Evolutionary conservation across 2,888 invertebrate genomes (phyloP).

Genomic region (Cyclophora punctaria): DNA sequence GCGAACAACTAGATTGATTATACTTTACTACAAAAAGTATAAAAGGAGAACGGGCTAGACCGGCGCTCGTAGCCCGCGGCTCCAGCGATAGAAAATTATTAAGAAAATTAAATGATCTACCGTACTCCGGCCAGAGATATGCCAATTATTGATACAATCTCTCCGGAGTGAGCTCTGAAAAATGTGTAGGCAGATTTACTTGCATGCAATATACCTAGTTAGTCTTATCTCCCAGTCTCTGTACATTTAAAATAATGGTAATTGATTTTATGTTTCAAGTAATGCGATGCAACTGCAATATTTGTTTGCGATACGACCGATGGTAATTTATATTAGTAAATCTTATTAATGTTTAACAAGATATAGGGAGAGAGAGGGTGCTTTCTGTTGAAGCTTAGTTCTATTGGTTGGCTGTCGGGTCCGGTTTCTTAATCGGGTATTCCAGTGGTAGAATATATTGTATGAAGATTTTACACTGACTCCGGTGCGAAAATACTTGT

Average conservation of each 20-base stretch:
- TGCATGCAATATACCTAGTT: constrained; percentile 14
- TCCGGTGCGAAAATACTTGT: too few relatives aligned
- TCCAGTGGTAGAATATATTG: too few relatives aligned
- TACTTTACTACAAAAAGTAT: constrained; percentile 58
- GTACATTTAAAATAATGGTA: constrained; percentile 49
- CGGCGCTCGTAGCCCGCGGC: constrained; percentile 47
- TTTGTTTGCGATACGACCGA: constrained; percentile 9
- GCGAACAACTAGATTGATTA: constrained; percentile 63
- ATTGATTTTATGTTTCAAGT: constrained; percentile 53
- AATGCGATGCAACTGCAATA: constrained; percentile 32
- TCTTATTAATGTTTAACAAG: too few relatives aligned
- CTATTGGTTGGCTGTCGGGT: too few relatives aligned
- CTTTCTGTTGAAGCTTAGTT: too few relatives aligned
- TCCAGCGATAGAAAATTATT: constrained; percentile 70
- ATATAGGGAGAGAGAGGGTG: too few relatives aligned
- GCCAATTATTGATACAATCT: constrained; percentile 73
- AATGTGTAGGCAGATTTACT: constrained; percentile 55
- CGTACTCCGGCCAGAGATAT: constrained; percentile 61
- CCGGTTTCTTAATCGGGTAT: too few relatives aligned
- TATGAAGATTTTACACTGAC: too few relatives aligned
- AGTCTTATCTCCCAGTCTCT: constrained; percentile 45
- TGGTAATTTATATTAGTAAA: constrained; percentile 14
- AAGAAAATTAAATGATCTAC: constrained; percentile 75
- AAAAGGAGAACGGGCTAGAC: constrained; percentile 51
- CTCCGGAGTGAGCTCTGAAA: constrained; percentile 44